Conservation (phyloP, 2,113 vertebrate species). For the Oxyruncus cristatus region DNA sequence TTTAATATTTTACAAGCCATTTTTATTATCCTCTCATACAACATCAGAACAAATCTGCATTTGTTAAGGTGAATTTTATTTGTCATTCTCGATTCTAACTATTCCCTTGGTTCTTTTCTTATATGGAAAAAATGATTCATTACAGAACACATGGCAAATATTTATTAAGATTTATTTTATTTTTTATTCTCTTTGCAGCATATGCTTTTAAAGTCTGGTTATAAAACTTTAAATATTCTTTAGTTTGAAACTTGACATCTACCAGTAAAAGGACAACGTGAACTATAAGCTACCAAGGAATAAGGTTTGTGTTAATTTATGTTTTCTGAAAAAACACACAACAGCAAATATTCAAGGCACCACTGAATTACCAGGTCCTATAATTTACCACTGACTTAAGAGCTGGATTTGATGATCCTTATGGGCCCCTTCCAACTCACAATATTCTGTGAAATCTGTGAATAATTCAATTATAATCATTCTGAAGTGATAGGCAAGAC, state of each 20-base stretch:
- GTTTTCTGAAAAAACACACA: neutral
- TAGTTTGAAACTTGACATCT: neutral
- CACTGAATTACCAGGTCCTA: neutral
- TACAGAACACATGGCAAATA: constrained; percentile 17
- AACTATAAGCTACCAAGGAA: neutral
- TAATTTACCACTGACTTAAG: neutral
- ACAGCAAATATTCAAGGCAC: neutral
- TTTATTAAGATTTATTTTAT: constrained; percentile 55
- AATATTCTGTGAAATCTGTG: neutral
- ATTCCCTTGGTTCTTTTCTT: constrained; percentile 15
- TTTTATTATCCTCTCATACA: constrained; percentile 40
- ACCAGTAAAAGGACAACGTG: constrained; percentile 19
- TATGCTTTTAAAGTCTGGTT: neutral
- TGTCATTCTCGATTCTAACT: constrained; percentile 22
- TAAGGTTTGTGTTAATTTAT: neutral
- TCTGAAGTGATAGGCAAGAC: neutral
- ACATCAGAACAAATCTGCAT: constrained; percentile 34
- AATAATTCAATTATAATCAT: neutral
- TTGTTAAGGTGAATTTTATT: constrained; percentile 57
- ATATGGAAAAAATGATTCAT: neutral
- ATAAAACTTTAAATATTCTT: constrained; percentile 33
- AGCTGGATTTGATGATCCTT: neutral
- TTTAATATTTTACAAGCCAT: constrained; percentile 52
- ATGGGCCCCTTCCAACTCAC: neutral
- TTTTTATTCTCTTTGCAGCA: constrained; percentile 40